Evolutionary conservation across 2,113 vertebrate genomes (phyloP).

Genomic region (Oxyura jamaicensis): DNA sequence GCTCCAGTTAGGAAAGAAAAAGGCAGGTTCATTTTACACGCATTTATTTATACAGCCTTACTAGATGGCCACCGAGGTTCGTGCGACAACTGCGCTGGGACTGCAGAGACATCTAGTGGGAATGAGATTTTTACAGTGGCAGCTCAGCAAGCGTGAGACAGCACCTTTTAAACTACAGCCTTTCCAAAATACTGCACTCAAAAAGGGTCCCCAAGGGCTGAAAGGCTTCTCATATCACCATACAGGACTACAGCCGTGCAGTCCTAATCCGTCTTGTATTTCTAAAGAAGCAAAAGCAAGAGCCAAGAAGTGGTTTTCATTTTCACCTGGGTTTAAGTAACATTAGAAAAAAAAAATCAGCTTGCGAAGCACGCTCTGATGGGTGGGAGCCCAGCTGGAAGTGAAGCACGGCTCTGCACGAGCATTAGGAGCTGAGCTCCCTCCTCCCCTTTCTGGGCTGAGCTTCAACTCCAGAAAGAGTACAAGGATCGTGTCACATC

Average conservation of each 20-base stretch:
- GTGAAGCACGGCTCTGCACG: background rate
- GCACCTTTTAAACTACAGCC: background rate
- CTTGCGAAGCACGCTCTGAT: accelerated
- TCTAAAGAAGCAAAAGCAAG: background rate
- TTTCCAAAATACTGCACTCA: accelerated
- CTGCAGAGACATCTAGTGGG: background rate
- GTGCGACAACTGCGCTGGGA: background rate
- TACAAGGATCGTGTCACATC: background rate
- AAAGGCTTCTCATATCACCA: accelerated
- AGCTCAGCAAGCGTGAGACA: background rate
- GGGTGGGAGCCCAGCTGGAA: background rate
- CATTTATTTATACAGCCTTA: background rate
- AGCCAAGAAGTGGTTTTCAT: background rate
- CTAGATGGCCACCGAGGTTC: background rate
- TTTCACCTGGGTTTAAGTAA: background rate
- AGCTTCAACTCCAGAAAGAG: background rate
- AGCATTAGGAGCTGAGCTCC: background rate
- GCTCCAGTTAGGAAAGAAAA: background rate
- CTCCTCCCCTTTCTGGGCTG: background rate
- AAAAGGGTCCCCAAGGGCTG: background rate
- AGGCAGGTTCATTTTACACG: accelerated
- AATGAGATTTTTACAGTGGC: background rate
- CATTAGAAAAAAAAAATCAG: background rate
- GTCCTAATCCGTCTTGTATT: accelerated
- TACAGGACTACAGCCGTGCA: accelerated